Evolutionary conservation across 2,113 vertebrate genomes (phyloP), one percentile per base, ranked within the genome.

Genomic region (Acanthisitta chloris): DNA sequence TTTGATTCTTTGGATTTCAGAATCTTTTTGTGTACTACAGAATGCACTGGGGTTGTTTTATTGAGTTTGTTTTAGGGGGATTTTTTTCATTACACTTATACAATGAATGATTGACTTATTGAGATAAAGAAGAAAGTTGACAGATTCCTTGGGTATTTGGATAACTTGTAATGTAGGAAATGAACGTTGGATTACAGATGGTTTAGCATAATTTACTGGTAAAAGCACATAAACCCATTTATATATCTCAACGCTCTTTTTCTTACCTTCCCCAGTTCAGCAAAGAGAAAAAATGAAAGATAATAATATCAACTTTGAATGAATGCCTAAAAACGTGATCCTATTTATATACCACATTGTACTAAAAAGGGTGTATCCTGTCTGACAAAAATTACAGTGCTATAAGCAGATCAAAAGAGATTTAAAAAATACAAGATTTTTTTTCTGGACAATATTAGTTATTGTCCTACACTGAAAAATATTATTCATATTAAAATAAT

Each of bases 161-260:
- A 86, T 89, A 25, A n/a, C 62, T 46, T 78, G 34, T 91, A 92
- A 94, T 92, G 82, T 93, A 79, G 67, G 90, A 96, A 92, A 94
- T 2, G 5, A 81, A 64, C 81, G 91, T 14, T 76, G 72, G 43
- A 81, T 96, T 97, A 88, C 33, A 92, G 52, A 57, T 55, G 19
- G 25, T 1, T 95, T 96, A 94, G 38, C 62, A 94, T 94, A 94
- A 93, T 79, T 95, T 86, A 80, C 29, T 85, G 42, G 29, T 65
- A 86, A 92, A 90, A 86, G 8, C 24, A 55, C 17, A 9, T 46
- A 31, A 86, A 95, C 92, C 7, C 5, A 73, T 65, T 94, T 77
- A 46, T 90, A 61, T 83, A 55, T 66, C 95, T 76, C 48, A 84
- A 79, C 52, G 45, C 9, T 62, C 26, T 65, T 70, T 11, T 49